Evolutionary conservation across 2,797 vertebrate genomes (phyloP).

Genomic region (Tauraco hartlaubi): DNA sequence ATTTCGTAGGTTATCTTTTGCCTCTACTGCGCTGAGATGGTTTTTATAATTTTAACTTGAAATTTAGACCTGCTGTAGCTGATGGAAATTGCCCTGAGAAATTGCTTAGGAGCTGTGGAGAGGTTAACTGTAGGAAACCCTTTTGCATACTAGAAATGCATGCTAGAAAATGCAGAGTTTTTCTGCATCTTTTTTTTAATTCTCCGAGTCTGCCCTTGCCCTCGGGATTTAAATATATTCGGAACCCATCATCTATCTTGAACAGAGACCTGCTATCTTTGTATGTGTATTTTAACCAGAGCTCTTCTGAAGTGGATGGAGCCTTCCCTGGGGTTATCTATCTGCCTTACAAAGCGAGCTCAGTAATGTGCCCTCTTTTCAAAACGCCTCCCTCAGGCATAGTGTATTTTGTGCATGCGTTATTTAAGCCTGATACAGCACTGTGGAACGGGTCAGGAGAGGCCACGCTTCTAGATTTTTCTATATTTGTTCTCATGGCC

Average conservation of each 20-base stretch:
- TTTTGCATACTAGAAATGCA: background rate
- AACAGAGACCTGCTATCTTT: background rate
- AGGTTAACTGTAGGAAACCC: background rate
- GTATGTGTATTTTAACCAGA: background rate
- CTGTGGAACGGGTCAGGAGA: background rate
- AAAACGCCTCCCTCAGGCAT: rapidly evolving
- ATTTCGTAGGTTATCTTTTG: background rate
- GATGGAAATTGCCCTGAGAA: background rate
- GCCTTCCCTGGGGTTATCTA: background rate
- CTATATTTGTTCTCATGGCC: background rate
- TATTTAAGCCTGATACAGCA: background rate
- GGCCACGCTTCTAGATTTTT: background rate
- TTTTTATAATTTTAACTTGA: background rate
- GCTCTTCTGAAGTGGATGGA: background rate
- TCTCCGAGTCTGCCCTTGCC: background rate
- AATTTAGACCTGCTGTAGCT: background rate
- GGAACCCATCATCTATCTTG: background rate
- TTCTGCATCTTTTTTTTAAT: background rate
- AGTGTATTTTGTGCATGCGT: rapidly evolving
- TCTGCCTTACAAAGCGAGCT: background rate
- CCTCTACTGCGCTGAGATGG: background rate
- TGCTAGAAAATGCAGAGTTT: background rate
- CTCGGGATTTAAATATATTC: background rate
- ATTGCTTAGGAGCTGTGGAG: background rate
- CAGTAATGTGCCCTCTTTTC: background rate